Conservation (phyloP, 1,140 invertebrate genomes). For the Riptortus pedestris region DNA sequence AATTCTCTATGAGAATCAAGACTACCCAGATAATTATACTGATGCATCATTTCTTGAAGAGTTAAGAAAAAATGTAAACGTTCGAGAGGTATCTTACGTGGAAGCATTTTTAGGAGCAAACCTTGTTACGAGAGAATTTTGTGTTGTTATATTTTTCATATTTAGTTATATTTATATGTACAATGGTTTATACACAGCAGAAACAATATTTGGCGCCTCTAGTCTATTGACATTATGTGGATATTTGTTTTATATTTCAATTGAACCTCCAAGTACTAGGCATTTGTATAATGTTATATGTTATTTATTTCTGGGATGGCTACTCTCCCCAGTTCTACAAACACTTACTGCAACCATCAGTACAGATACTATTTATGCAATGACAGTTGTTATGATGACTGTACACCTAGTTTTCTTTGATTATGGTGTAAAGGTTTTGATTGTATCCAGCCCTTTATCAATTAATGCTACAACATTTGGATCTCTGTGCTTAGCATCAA, state of each 20-base stretch:
- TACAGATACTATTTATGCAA: constrained; percentile 92
- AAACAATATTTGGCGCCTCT: constrained; percentile 47
- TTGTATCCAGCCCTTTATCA: constrained; percentile 70
- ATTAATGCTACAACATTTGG: constrained; percentile 87
- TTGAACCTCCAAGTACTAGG: constrained; percentile 36
- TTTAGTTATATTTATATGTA: constrained; percentile 63
- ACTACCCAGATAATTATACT: constrained; percentile 85
- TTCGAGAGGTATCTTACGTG: constrained; percentile 53
- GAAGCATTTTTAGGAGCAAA: constrained; percentile 63
- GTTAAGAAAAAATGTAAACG: constrained; percentile 70
- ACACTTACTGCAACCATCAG: constrained; percentile 90
- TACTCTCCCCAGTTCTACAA: constrained; percentile 82
- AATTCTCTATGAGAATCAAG: constrained; percentile 77
- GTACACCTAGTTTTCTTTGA: constrained; percentile 84
- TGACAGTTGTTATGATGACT: constrained; percentile 75
- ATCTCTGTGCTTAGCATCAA: constrained; percentile 85
- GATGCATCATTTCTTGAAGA: constrained; percentile 75
- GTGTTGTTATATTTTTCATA: constrained; percentile 62
- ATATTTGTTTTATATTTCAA: constrained; percentile 45
- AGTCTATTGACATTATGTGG: constrained; percentile 45
- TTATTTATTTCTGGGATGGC: constrained; percentile 71
- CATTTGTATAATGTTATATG: constrained; percentile 59
- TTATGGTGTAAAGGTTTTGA: constrained; percentile 72
- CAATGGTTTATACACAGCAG: constrained; percentile 51
- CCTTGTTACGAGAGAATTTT: constrained; percentile 61